Percentiles rank a stretch among this genome's conserved stretches.
phyloP scores from a whole-genome alignment of 2,797 vertebrate genomes.

The Neosilurus mollespiculum region DNA sequence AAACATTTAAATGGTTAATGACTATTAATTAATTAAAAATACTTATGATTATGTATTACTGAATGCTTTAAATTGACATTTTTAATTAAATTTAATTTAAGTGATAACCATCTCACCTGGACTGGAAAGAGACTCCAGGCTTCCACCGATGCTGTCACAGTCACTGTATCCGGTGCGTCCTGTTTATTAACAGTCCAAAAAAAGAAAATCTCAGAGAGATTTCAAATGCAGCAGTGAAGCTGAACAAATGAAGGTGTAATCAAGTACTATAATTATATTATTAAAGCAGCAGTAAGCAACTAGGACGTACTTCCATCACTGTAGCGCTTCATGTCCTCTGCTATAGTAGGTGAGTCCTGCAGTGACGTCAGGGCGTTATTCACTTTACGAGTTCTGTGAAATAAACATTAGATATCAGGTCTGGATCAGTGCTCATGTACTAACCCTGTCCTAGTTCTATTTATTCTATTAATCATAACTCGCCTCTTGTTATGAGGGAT shows the following conservation, averaged over 20 bases:
- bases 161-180: slow-evolving; percentile 72
- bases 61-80: neutral
- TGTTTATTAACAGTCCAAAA: slow-evolving; percentile 48
- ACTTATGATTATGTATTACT: neutral
- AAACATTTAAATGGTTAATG: neutral
- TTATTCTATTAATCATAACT: neutral
- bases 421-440: neutral
- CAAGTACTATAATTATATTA: neutral
- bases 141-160: slow-evolving; percentile 81
- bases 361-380: slow-evolving; percentile 57
- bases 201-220: neutral
- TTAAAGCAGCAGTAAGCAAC: neutral
- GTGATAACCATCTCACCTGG: slow-evolving; percentile 75
- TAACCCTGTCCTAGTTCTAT: neutral
- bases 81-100: neutral
- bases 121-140: slow-evolving; percentile 85
- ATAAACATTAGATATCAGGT: neutral
- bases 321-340: slow-evolving; percentile 61
- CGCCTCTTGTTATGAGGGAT: slow-evolving; percentile 66
- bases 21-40: neutral
- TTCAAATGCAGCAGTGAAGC: slow-evolving; percentile 13
- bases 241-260: neutral
- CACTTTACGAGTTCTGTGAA: slow-evolving; percentile 64
- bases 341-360: slow-evolving; percentile 57
- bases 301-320: slow-evolving; percentile 66